Percentiles rank a stretch among this genome's conserved stretches.
These are phyloP conservation scores for Ahaetulla prasina DNA, from an alignment of 2,113 vertebrate species.

Conservation along the genomic window DNA sequence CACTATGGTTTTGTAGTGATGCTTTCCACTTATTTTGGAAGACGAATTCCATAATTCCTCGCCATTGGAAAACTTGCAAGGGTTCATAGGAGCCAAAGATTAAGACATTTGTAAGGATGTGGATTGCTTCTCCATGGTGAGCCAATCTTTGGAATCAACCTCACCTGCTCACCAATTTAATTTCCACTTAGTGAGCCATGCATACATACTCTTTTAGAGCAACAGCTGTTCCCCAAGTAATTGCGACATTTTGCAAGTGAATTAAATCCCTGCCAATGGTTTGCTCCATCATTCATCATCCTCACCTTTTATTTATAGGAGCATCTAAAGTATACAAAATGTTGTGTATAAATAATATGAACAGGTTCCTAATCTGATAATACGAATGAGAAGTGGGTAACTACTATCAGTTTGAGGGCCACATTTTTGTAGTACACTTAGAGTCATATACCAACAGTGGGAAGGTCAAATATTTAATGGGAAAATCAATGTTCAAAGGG, in stretches of 20 bases:
- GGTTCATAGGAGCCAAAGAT: not conserved
- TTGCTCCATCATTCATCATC: slow-evolving; percentile 33
- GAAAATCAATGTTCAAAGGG: not conserved
- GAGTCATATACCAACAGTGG: not conserved
- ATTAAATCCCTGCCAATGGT: slow-evolving; percentile 42
- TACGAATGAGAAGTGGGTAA: not conserved
- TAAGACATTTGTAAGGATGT: not conserved
- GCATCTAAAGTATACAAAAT: not conserved
- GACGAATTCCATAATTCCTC: not conserved
- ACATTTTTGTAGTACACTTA: not conserved
- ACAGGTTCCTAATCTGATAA: not conserved
- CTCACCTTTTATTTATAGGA: not conserved
- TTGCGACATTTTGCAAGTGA: slow-evolving; percentile 15
- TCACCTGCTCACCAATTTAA: not conserved
- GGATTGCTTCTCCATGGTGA: too few relatives aligned
- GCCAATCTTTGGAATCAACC: not conserved
- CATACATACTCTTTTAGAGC: slow-evolving; percentile 28
- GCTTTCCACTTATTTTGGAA: not conserved
- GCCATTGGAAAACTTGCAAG: not conserved
- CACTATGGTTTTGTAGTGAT: not conserved
- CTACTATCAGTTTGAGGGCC: not conserved
- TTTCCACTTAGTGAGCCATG: slow-evolving; percentile 10
- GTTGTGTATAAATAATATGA: not conserved
- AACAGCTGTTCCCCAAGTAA: slow-evolving; percentile 45
- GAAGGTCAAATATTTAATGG: not conserved